Conservation (phyloP, 2,113 vertebrate genomes). For the Bubo bubo region DNA sequence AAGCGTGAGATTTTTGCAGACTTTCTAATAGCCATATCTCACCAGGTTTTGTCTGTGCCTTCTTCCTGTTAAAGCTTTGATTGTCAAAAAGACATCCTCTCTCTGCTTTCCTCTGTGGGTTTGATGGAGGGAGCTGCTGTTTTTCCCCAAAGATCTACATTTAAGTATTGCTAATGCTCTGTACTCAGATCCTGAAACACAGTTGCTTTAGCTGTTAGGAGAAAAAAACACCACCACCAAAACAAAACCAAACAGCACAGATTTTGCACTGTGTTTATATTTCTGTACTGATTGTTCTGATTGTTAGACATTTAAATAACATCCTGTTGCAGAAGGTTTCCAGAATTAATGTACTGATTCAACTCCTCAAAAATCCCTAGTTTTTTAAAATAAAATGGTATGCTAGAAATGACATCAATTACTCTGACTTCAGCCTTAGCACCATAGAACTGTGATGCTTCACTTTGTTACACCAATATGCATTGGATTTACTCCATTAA, state of each 20-base stretch:
- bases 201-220: background rate
- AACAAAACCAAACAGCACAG: background rate
- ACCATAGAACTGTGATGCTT: background rate
- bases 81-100: background rate
- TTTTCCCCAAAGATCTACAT: background rate
- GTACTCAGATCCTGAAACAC: background rate
- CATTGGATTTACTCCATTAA: background rate
- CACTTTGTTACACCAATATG: background rate
- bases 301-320: background rate
- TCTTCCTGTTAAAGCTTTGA: background rate
- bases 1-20: background rate
- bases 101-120: background rate
- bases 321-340: background rate
- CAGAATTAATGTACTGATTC: background rate
- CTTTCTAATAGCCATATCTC: background rate
- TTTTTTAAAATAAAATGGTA: background rate
- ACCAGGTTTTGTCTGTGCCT: background rate
- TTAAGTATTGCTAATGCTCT: background rate
- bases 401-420: background rate
- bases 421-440: background rate
- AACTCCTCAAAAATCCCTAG: background rate
- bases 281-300: background rate
- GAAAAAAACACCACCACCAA: background rate
- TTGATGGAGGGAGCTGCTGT: background rate
- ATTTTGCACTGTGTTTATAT: background rate